Base-by-base conservation (phyloP, 2,113 vertebrate genomes). In the Bufo bufo region DNA sequence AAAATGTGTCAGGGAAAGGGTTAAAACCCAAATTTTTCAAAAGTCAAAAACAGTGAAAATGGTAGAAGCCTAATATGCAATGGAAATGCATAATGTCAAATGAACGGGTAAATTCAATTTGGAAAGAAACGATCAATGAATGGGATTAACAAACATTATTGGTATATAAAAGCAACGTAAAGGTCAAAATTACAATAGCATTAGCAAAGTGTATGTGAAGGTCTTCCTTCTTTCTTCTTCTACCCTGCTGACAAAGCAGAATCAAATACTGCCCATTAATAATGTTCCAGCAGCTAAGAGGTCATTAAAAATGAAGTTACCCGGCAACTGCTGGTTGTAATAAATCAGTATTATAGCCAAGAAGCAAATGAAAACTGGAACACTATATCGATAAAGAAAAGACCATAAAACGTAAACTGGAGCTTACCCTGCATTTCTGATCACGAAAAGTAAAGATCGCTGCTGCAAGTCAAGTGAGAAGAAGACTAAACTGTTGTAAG, bases 151-250 rank as follows among this genome's bases (percentile, higher is more conserved):
- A 77, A 77, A 52, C 50, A 78, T 23, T 77, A 52, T 3, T 23
- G n/a, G 77, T 78, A 23, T 50, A 77, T 49, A 50, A 78, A 23
- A 78, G 50, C 50, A 54, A 52, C 6, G 50, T 77, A 77, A 85
- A 85, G 66, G 84, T 74, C 84, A 85, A 45, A 85, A 77, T 77
- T 77, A 61, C 84, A 85, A 75, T 54, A 75, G n/a, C 83, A 85
- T 74, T 43, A 85, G 74, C 33, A 84, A 49, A 52, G 16, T 54
- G 69, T 71, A 45, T 20, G 83, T 75, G 33, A n/a, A n/a, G 49
- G 58, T 61, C 54, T 75, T 20, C 11, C 19, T 20, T 56, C n/a
- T 78, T 13, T 23, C 49, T 12, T 77, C 20, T 85, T 50, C 9
- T 17, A 17, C 4, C 45, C 84, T 85, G 65, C 84, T 85, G 84